A percentile compares a stretch with the other conserved stretches of the same genome.
phyloP scores from a whole-genome alignment of 92 coral and sea anemone species.

The Porites cylindrica region DNA sequence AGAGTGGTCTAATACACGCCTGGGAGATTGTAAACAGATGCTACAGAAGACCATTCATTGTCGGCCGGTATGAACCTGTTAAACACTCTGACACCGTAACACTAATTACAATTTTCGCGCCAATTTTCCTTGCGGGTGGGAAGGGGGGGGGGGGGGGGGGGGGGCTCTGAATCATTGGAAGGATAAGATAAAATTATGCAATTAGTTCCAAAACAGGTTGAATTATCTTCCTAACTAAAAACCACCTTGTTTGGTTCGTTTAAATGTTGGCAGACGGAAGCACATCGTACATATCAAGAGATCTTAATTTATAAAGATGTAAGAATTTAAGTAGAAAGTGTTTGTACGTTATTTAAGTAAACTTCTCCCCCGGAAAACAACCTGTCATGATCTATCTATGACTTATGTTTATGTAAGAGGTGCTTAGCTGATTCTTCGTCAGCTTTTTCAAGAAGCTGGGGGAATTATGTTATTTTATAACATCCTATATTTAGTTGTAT shows the following conservation, averaged over 20 bases:
- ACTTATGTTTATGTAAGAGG: conserved; percentile 31
- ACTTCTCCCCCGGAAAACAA: conserved; percentile 35
- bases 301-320: not conserved
- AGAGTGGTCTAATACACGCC: not conserved
- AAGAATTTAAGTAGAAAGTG: not conserved
- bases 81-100: not conserved
- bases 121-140: not conserved
- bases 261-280: not conserved
- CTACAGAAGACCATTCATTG: not conserved
- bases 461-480: conserved; percentile 14
- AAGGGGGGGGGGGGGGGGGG: no score
- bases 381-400: conserved; percentile 33
- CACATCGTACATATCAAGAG: no score
- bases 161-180: not conserved
- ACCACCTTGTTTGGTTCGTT: not conserved
- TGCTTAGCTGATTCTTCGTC: conserved; percentile 43
- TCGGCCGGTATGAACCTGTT: conserved; percentile 15
- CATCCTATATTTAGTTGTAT: not conserved
- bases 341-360: not conserved
- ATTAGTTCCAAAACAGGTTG: not conserved
- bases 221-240: not conserved
- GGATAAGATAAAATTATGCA: not conserved
- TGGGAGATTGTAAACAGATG: not conserved
- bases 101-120: conserved; percentile 32
- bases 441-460: conserved; percentile 20